Percentiles rank a stretch among this genome's conserved stretches.
Conservation (phyloP, 2,888 invertebrate genomes). For the Timema cristinae region DNA sequence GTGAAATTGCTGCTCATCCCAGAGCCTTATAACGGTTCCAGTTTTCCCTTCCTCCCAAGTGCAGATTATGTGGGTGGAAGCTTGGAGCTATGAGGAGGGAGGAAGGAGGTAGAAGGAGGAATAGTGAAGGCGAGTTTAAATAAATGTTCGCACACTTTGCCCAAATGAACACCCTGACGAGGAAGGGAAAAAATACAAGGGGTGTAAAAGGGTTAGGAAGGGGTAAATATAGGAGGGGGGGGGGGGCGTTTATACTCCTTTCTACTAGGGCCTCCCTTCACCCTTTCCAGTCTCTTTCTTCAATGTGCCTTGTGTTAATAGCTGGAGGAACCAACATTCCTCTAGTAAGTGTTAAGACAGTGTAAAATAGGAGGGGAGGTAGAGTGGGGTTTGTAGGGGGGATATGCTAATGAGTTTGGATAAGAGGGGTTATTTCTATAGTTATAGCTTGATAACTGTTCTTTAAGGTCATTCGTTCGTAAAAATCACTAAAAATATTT, state of each 20-base stretch:
- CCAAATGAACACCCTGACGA: slow-evolving; percentile 23
- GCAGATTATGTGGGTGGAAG: background rate
- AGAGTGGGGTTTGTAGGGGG: too few relatives aligned
- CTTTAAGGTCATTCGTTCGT: too few relatives aligned
- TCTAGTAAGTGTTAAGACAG: background rate
- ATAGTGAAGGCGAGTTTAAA: slow-evolving; percentile 20
- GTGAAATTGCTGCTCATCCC: slow-evolving; percentile 21
- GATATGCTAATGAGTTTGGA: too few relatives aligned
- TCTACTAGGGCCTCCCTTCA: too few relatives aligned
- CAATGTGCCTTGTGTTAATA: slow-evolving; percentile 4
- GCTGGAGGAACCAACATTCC: background rate
- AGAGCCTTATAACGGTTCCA: slow-evolving; percentile 10
- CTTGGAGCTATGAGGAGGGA: background rate
- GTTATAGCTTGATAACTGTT: too few relatives aligned
- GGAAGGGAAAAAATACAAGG: slow-evolving; percentile 3
- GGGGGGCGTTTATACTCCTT: background rate
- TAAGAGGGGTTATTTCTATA: too few relatives aligned
- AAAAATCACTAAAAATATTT: too few relatives aligned
- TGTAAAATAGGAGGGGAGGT: background rate
- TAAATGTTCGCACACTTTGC: slow-evolving; percentile 24
- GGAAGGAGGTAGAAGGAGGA: background rate
- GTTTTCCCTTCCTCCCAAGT: background rate
- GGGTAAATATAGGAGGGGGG: background rate
- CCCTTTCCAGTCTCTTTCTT: too few relatives aligned
- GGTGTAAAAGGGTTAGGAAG: background rate